phyloP scores from a whole-genome alignment of 2,888 invertebrate genomes.

The Xylota segnis region DNA sequence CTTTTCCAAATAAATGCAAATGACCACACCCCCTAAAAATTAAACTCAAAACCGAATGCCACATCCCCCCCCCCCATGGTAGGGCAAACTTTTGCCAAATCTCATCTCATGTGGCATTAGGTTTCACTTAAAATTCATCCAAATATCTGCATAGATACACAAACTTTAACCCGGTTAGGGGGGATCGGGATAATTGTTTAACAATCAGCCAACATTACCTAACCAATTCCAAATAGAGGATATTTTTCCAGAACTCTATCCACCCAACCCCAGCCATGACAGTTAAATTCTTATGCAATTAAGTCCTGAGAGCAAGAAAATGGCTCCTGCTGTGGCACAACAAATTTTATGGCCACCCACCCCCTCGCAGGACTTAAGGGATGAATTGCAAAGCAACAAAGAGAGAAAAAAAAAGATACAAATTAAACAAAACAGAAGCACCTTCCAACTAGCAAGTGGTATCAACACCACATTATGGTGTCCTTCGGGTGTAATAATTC shows the following conservation, averaged over 20 bases:
- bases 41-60: neutral
- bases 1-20: slow-evolving; percentile 9
- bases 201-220: slow-evolving; percentile 10
- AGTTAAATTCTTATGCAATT: slow-evolving; percentile 44
- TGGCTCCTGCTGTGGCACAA: slow-evolving; percentile 20
- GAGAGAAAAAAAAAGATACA: neutral
- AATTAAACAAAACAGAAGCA: neutral
- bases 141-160: neutral
- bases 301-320: slow-evolving; percentile 19
- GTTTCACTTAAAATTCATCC: slow-evolving; percentile 24
- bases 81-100: slow-evolving; percentile 5
- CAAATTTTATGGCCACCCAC: slow-evolving; percentile 28
- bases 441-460: slow-evolving; percentile 1
- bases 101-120: neutral
- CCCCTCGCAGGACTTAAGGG: slow-evolving; percentile 23
- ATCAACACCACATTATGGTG: slow-evolving; percentile 23
- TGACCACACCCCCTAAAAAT: neutral
- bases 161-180: neutral
- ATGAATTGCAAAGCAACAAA: neutral
- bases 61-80: neutral
- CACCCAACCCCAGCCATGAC: neutral
- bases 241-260: neutral
- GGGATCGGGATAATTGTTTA: slow-evolving; percentile 23
- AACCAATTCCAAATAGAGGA: neutral
- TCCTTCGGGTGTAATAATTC: slow-evolving; percentile 41